A percentile compares a stretch with the other conserved stretches of the same genome.
phyloP scores from a whole-genome alignment of 2,113 vertebrate species.

The Colinus virginianus region DNA sequence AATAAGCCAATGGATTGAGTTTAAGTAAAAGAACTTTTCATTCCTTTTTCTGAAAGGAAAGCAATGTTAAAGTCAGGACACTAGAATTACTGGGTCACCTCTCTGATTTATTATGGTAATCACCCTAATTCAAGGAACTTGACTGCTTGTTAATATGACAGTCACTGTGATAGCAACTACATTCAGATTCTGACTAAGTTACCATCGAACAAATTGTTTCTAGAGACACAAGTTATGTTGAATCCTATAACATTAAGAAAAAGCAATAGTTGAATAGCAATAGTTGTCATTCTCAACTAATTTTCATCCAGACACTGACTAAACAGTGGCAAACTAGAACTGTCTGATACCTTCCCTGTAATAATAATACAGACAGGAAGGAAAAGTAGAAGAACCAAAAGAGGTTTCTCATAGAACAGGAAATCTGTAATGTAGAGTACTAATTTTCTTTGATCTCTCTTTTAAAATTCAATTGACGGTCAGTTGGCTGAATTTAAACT shows the following conservation, averaged over 20 bases:
- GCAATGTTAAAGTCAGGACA: background rate
- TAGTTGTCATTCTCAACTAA: background rate
- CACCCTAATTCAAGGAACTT: background rate
- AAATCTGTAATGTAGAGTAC: background rate
- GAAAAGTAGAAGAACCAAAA: background rate
- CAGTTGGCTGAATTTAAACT: constrained; percentile 36
- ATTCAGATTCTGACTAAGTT: background rate
- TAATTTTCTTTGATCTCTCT: constrained; percentile 47
- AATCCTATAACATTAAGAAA: background rate
- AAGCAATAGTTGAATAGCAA: no score
- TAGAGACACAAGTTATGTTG: background rate
- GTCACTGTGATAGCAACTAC: background rate
- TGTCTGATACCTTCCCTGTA: background rate
- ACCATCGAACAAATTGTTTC: background rate
- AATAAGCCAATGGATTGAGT: constrained; percentile 18
- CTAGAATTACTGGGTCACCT: background rate
- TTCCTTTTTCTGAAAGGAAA: background rate
- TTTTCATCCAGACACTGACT: background rate
- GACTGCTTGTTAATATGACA: background rate
- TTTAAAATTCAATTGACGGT: background rate
- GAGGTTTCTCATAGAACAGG: background rate
- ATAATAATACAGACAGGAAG: background rate
- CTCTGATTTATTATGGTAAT: background rate
- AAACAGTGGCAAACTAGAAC: background rate
- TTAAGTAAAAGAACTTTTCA: background rate